phyloP scores from a whole-genome alignment of 1,140 invertebrate genomes.

The Aricia agestis region DNA sequence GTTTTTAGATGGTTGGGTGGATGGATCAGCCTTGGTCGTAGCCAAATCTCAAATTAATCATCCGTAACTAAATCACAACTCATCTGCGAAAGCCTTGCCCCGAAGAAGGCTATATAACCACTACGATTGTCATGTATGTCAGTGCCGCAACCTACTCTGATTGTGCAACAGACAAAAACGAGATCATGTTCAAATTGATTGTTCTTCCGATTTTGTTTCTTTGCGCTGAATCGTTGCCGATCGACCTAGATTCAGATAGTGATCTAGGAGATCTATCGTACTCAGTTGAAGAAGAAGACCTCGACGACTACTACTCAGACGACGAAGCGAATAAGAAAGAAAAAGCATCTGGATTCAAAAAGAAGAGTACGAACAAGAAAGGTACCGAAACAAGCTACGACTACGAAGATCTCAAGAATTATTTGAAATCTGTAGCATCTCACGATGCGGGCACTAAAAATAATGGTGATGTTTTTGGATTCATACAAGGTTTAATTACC shows the following conservation, averaged over 20 bases:
- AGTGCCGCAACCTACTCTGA: slow-evolving; percentile 70
- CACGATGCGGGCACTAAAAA: slow-evolving; percentile 57
- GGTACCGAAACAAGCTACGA: slow-evolving; percentile 63
- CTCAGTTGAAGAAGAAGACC: slow-evolving; percentile 49
- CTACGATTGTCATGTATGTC: slow-evolving; percentile 61
- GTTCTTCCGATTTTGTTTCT: slow-evolving; percentile 46
- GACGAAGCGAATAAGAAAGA: slow-evolving; percentile 29
- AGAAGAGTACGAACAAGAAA: slow-evolving; percentile 67
- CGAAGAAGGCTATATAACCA: slow-evolving; percentile 62
- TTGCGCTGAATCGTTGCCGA: slow-evolving; percentile 46
- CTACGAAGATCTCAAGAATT: slow-evolving; percentile 61
- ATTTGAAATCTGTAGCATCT: slow-evolving; percentile 55
- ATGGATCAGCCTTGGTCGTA: slow-evolving; percentile 41
- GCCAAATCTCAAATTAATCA: slow-evolving; percentile 39
- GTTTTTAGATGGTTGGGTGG: too few species aligned
- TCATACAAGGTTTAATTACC: slow-evolving; percentile 48
- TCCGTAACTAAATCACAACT: slow-evolving; percentile 41
- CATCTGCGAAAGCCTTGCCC: slow-evolving; percentile 47
- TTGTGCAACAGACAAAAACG: slow-evolving; percentile 55
- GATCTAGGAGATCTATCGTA: slow-evolving; percentile 52
- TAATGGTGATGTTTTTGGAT: slow-evolving; percentile 55
- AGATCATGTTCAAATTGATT: slow-evolving; percentile 40
- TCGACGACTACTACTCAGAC: slow-evolving; percentile 26
- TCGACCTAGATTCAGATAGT: slow-evolving; percentile 32
- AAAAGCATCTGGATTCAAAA: slow-evolving; percentile 42